Base-by-base conservation (phyloP, 2,888 invertebrate genomes). In the Tupiocoris notatus region DNA sequence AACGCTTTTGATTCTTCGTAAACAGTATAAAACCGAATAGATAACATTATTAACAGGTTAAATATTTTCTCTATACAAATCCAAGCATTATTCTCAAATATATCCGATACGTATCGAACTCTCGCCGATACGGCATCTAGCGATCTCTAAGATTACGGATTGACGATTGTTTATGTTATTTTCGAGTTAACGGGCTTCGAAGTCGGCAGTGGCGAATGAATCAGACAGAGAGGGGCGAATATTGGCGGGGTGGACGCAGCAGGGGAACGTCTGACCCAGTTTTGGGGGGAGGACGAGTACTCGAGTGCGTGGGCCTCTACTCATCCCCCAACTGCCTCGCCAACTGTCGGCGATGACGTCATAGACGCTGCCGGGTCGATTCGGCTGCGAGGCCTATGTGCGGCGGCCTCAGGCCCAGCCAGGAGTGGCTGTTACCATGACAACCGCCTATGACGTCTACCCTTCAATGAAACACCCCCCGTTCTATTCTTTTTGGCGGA, bases 321-420 rank as follows among this genome's bases (percentile, higher is more conserved):
- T 12, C 39, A 12, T 39, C 39, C 39, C 39, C 39, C n/a, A n/a
- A n/a, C n/a, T 3, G 39, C 39, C 39, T 3, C 39, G 39, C 39
- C 39, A 12, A 12, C 39, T 7, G 39, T 12, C 39, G n/a, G 39
- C 39, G 39, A 12, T 39, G 39, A 39, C 39, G 39, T 39, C 39
- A 39, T 39, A 39, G 39, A 39, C 39, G 39, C 39, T 3, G 39
- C 39, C 39, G 6, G 39, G 39, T 39, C 39, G 39, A 39, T 39
- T 39, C 39, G 39, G 39, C n/a, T n/a, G n/a, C 39, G 39, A 39
- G 39, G 39, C 39, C 39, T 39, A 39, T 56, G 23, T 39, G 56
- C 12, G 57, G 61, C 64, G 56, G 77, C 25, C 77, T 61, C 25
- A 18, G 78, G 67, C 77, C 78, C 75, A 78, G 75, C 74, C 75